Percentiles rank a stretch among this genome's conserved stretches.
These are phyloP conservation scores for Seriola aureovittata DNA, from an alignment of 2,113 vertebrate genomes.

Conservation along the genomic window DNA sequence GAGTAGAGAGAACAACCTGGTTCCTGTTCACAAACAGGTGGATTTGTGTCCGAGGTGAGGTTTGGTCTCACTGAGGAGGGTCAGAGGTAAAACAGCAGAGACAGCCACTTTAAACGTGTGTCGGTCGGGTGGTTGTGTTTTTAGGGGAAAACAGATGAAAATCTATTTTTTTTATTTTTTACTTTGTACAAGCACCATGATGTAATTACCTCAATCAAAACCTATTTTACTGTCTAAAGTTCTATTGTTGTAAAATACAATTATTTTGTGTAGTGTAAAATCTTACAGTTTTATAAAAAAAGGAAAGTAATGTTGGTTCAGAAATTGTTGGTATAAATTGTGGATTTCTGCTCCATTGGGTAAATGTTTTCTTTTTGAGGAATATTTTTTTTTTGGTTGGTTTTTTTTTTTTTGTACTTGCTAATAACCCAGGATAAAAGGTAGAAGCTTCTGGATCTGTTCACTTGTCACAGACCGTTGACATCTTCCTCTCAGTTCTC, in stretches of 20 bases:
- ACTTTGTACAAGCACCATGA: slow-evolving; percentile 81
- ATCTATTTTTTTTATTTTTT: slow-evolving; percentile 81
- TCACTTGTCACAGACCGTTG: neutral
- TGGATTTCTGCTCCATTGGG: slow-evolving; percentile 65
- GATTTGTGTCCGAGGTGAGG: neutral
- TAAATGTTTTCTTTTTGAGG: slow-evolving; percentile 34
- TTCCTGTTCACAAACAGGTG: neutral
- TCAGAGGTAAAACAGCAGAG: slow-evolving; percentile 27
- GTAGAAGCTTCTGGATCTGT: slow-evolving; percentile 23
- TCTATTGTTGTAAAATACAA: slow-evolving; percentile 85
- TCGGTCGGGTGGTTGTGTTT: slow-evolving; percentile 59
- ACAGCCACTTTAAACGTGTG: too few species aligned
- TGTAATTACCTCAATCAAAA: slow-evolving; percentile 88
- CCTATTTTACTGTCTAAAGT: slow-evolving; percentile 86
- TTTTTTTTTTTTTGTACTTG: slow-evolving; percentile 15
- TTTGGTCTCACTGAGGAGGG: slow-evolving; percentile 68
- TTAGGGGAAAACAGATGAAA: slow-evolving; percentile 65
- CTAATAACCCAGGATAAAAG: slow-evolving; percentile 12
- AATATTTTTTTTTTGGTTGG: slow-evolving; percentile 49
- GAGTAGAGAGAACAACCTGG: neutral
- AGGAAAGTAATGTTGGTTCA: slow-evolving; percentile 71
- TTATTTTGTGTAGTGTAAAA: slow-evolving; percentile 87
- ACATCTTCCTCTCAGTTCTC: slow-evolving; percentile 16
- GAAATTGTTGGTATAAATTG: slow-evolving; percentile 74
- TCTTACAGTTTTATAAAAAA: slow-evolving; percentile 83